These are phyloP conservation scores for Porites rus DNA, from an alignment of 92 coral and sea anemone genomes.

Conservation along the genomic window DNA sequence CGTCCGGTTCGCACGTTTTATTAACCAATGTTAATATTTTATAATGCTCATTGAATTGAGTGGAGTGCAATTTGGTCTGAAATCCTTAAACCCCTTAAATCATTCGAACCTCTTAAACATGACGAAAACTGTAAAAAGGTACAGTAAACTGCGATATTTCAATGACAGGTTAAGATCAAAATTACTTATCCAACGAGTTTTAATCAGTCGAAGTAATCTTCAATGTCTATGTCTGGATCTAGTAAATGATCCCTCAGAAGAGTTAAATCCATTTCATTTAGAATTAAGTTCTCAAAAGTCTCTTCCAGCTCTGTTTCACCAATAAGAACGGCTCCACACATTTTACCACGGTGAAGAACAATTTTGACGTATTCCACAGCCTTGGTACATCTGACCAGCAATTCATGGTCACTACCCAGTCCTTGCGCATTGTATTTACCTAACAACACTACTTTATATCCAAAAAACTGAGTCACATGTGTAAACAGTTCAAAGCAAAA, in stretches of 20 bases:
- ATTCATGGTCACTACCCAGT: constrained; percentile 76
- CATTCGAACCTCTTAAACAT: too few relatives aligned
- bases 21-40: too few relatives aligned
- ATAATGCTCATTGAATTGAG: too few relatives aligned
- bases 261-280: constrained; percentile 92
- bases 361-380: constrained; percentile 91
- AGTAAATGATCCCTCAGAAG: constrained; percentile 81
- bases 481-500: constrained; percentile 94
- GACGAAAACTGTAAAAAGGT: too few relatives aligned
- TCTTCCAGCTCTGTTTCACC: constrained; percentile 98
- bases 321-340: constrained; percentile 92
- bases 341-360: constrained; percentile 81
- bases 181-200: too few relatives aligned
- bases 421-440: constrained; percentile 94
- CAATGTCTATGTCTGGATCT: constrained; percentile 91
- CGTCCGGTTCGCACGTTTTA: too few relatives aligned
- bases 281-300: constrained; percentile 94
- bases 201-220: constrained; percentile 93
- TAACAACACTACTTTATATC: constrained; percentile 87
- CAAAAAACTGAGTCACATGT: constrained; percentile 94
- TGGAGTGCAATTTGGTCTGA: too few relatives aligned
- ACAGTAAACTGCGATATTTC: too few relatives aligned
- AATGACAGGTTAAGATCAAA: too few relatives aligned
- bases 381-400: constrained; percentile 84
- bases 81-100: too few relatives aligned